Evolutionary conservation across 1,140 invertebrate genomes (phyloP).

Genomic region (Zaprionus tsacasi): DNA sequence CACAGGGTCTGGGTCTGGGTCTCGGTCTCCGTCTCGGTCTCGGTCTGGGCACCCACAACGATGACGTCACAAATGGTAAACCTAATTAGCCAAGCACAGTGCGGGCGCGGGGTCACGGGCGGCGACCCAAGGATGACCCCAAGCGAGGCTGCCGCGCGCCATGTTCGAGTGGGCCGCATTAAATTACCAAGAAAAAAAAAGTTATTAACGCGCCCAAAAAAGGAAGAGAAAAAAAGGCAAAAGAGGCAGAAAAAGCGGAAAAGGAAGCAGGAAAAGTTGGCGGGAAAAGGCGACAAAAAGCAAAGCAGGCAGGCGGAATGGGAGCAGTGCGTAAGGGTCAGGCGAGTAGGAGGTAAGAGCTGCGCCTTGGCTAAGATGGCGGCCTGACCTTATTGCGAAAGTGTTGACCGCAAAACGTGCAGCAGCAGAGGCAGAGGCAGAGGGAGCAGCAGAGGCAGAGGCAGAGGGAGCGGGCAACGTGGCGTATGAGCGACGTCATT

Average conservation of each 20-base stretch:
- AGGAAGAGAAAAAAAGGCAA: constrained; percentile 47
- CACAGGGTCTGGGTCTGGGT: constrained; percentile 15
- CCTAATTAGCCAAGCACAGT: constrained; percentile 67
- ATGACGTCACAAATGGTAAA: constrained; percentile 68
- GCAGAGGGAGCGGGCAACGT: not conserved
- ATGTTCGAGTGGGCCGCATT: constrained; percentile 26
- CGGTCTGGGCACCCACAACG: constrained; percentile 25
- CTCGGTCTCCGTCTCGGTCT: too few species aligned
- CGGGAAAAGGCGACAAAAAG: constrained; percentile 20
- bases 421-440: constrained; percentile 13
- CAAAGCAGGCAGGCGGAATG: not conserved
- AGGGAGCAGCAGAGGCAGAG: not conserved
- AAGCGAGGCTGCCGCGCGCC: not conserved
- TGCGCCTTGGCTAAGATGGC: constrained; percentile 28
- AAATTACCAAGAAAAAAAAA: constrained; percentile 53
- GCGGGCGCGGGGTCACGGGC: constrained; percentile 17
- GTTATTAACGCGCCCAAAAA: constrained; percentile 63
- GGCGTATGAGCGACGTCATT: constrained; percentile 18
- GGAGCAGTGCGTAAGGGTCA: constrained; percentile 13
- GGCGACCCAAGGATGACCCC: constrained; percentile 33
- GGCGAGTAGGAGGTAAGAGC: too few species aligned
- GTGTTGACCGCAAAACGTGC: constrained; percentile 72
- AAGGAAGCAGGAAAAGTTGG: constrained; percentile 8
- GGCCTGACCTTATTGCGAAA: constrained; percentile 69
- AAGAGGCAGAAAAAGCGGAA: constrained; percentile 9